Percentiles rank a stretch among this genome's conserved stretches.
Conservation (phyloP, 2,797 vertebrate species). For the Pogoniulus pusillus region DNA sequence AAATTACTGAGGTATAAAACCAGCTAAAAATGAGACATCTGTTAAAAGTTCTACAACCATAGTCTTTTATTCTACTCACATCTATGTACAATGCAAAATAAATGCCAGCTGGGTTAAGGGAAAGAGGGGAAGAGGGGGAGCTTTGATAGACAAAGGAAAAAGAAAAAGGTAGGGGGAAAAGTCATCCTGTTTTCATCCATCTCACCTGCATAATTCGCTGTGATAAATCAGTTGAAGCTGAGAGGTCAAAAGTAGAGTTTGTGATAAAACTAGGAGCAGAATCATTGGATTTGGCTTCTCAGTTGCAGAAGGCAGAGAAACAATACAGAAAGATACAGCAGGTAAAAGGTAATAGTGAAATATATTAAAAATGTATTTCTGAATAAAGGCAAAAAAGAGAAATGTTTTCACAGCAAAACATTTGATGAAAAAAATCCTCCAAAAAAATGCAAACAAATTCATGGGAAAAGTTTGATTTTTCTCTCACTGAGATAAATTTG, state of each 20-base stretch:
- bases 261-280: slow-evolving; percentile 74
- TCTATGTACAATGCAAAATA: slow-evolving; percentile 49
- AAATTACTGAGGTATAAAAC: slow-evolving; percentile 76
- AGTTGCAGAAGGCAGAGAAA: slow-evolving; percentile 65
- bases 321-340: slow-evolving; percentile 64
- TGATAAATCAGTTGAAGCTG: slow-evolving; percentile 84
- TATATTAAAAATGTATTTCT: slow-evolving; percentile 53
- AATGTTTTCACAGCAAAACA: slow-evolving; percentile 48
- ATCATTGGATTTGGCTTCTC: slow-evolving; percentile 71
- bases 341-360: slow-evolving; percentile 59
- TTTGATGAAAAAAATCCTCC: slow-evolving; percentile 31
- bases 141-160: slow-evolving; percentile 55
- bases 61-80: slow-evolving; percentile 45
- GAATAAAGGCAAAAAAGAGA: slow-evolving; percentile 36
- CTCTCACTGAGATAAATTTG: slow-evolving; percentile 5
- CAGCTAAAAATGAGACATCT: slow-evolving; percentile 78
- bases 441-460: slow-evolving; percentile 35
- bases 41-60: slow-evolving; percentile 62
- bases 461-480: neutral
- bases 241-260: slow-evolving; percentile 81
- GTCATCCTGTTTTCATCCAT: slow-evolving; percentile 76
- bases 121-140: slow-evolving; percentile 30
- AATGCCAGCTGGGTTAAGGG: slow-evolving; percentile 66
- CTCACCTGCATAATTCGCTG: slow-evolving; percentile 81
- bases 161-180: slow-evolving; percentile 53